Evolutionary conservation across 2,113 vertebrate genomes (phyloP).

Genomic region (Fulica atra): DNA sequence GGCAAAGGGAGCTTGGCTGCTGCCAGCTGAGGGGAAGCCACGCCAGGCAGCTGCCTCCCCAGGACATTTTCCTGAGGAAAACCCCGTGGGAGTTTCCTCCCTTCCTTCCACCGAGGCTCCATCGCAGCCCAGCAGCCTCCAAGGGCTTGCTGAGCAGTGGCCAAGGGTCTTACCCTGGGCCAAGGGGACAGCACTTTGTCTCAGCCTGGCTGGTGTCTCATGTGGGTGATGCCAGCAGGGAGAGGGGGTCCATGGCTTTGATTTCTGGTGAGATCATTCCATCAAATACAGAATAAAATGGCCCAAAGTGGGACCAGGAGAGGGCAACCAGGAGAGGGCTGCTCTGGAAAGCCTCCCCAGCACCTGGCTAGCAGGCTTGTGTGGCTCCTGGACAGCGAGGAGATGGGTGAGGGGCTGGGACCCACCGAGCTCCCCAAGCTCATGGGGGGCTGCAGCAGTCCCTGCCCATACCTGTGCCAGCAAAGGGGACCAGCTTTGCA

Average conservation of each 20-base stretch:
- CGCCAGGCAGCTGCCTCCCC: not conserved
- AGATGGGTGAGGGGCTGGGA: not conserved
- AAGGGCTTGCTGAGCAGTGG: not conserved
- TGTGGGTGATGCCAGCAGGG: not conserved
- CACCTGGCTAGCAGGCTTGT: not conserved
- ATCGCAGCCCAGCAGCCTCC: not conserved
- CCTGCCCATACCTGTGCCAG: not conserved
- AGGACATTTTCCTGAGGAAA: not conserved
- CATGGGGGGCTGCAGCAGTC: not conserved
- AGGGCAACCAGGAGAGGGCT: not conserved
- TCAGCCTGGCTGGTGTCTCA: not conserved
- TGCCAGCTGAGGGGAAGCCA: not conserved
- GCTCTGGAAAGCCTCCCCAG: not conserved
- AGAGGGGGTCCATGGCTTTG: not conserved
- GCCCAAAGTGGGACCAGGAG: not conserved
- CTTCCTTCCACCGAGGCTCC: not conserved
- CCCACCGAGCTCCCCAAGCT: not conserved
- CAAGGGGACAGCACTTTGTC: not conserved
- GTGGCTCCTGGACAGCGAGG: not conserved
- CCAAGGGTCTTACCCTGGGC: no score
- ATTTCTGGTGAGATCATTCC: not conserved
- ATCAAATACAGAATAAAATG: not conserved
- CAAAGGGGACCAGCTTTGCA: not conserved
- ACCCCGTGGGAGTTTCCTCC: not conserved
- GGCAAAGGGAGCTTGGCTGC: not conserved